Evolutionary conservation across 1,140 invertebrate species (phyloP).

Genomic region (Galleria mellonella): DNA sequence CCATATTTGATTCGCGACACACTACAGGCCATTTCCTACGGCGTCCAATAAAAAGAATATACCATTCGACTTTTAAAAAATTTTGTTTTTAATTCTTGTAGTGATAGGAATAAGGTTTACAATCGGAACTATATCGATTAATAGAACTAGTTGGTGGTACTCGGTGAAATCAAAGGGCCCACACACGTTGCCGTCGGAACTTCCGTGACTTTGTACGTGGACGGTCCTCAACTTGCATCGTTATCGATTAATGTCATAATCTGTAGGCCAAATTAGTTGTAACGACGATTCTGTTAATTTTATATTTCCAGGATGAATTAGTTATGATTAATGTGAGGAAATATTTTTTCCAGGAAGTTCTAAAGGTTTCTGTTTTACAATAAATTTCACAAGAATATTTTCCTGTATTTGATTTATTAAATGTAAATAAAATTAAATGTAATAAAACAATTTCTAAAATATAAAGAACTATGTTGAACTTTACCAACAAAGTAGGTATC

Average conservation of each 20-base stretch:
- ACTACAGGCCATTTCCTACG: conserved; percentile 2
- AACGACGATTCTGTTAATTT: conserved; percentile 7
- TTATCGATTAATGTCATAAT: conserved; percentile 18
- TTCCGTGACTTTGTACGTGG: conserved; percentile 16
- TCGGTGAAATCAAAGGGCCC: conserved; percentile 15
- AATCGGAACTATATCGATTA: not conserved
- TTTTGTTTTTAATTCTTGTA: not conserved
- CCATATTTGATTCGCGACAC: conserved; percentile 2
- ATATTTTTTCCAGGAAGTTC: no score
- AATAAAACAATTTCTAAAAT: no score
- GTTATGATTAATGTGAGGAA: conserved; percentile 1
- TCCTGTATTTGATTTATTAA: no score
- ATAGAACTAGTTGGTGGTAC: not conserved
- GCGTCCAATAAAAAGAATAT: not conserved
- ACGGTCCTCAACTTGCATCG: conserved; percentile 2
- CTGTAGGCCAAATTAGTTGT: conserved; percentile 9
- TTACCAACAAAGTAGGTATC: no score
- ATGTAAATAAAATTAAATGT: no score
- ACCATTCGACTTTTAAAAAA: not conserved
- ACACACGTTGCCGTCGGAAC: conserved; percentile 16
- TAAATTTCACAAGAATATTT: no score
- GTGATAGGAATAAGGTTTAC: conserved; percentile 3
- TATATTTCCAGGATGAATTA: conserved; percentile 6
- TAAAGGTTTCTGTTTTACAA: no score
- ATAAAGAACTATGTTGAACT: no score